Conservation (phyloP, 1,140 invertebrate genomes). For the Trichomalopsis sarcophagae region DNA sequence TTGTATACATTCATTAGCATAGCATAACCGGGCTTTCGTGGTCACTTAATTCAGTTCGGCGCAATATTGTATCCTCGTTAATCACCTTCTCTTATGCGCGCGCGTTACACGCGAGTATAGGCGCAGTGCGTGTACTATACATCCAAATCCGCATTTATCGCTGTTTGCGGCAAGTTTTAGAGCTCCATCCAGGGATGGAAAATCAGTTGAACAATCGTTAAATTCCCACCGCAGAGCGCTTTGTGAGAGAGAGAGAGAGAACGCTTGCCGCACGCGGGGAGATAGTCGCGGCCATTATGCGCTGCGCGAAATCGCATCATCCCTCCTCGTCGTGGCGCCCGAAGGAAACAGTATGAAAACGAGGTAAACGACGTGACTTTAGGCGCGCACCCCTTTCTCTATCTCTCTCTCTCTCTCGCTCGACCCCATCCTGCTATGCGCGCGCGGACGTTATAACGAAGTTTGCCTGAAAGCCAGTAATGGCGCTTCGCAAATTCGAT, state of each 20-base stretch:
- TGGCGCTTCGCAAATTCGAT: constrained; percentile 44
- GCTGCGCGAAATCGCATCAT: constrained; percentile 4
- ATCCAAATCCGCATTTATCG: neutral
- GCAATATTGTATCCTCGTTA: too few relatives aligned
- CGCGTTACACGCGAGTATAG: too few relatives aligned
- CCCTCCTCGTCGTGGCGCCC: neutral
- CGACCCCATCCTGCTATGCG: neutral
- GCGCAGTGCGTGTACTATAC: neutral
- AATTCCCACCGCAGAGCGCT: neutral
- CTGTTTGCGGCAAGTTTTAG: neutral
- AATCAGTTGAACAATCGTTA: neutral
- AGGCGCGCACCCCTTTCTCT: neutral
- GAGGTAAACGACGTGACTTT: constrained; percentile 46
- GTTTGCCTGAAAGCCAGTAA: constrained; percentile 37
- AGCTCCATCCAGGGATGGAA: neutral
- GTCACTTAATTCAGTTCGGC: too few relatives aligned
- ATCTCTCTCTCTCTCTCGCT: neutral
- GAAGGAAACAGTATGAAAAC: constrained; percentile 40
- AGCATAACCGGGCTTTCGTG: too few relatives aligned
- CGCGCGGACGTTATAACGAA: constrained; percentile 31
- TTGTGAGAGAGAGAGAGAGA: neutral
- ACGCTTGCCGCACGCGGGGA: too few relatives aligned
- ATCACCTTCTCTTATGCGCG: too few relatives aligned
- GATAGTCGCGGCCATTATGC: neutral
- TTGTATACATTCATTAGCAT: too few relatives aligned